Evolutionary conservation across 2,113 vertebrate genomes (phyloP).

Genomic region (Laticauda colubrina): DNA sequence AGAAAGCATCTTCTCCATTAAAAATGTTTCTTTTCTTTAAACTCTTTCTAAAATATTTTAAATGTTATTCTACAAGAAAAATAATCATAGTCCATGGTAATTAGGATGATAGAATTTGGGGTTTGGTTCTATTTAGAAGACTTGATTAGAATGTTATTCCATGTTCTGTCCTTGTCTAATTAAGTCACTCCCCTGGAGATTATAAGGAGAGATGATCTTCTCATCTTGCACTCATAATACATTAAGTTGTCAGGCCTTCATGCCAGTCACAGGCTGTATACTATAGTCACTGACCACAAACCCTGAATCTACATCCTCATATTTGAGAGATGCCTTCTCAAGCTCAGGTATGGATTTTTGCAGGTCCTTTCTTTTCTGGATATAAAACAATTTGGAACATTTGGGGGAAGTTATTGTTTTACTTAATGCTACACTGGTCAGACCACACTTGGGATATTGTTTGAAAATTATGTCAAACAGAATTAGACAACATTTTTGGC

Average conservation of each 20-base stretch:
- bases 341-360: neutral
- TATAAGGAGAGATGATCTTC: fast-evolving
- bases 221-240: neutral
- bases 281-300: neutral
- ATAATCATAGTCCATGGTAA: neutral
- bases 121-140: neutral
- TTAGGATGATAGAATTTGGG: neutral
- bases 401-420: neutral
- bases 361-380: neutral
- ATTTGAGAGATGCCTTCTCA: neutral
- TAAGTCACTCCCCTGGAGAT: neutral
- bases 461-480: neutral
- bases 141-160: neutral
- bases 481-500: neutral
- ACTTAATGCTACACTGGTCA: neutral
- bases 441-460: neutral
- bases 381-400: neutral
- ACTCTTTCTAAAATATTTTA: neutral
- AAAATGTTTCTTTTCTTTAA: neutral
- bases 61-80: neutral
- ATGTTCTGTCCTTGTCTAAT: neutral
- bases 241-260: neutral
- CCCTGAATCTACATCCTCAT: neutral
- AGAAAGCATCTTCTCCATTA: neutral
- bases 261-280: neutral